Base-by-base conservation (phyloP, 2,888 invertebrate species). In the Mimas tiliae region DNA sequence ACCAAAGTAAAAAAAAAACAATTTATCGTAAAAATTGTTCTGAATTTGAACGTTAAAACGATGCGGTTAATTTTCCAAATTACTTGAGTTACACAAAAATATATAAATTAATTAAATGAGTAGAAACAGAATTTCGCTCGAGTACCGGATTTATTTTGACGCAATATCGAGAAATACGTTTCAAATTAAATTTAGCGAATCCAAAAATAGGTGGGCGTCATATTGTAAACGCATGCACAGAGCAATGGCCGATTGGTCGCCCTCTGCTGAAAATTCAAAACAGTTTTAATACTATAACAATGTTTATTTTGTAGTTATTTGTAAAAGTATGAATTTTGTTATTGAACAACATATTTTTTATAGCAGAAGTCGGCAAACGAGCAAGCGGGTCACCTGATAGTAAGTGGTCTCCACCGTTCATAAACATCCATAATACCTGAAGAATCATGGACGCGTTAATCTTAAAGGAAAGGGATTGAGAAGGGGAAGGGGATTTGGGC, bases 161-260 rank as follows among this genome's bases (percentile, higher is more conserved):
- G 83, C 84, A 83, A 82, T 79, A 78, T 75, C 73, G 79, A 82
- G 81, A 78, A 85, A 82, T 84, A 79, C 79, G 80, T 74, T 80
- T 82, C 80, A 83, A 76, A 83, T 84, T 85, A 85, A 80, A 84
- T 86, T 82, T 87, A 88, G 85, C 80, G 71, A 70, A 72, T 77
- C 84, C 83, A 80, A 87, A 89, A 89, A 89, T 89, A 89, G 87
- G 89, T 90, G 87, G 87, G 89, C 84, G 90, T 86, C 77, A 80
- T 84, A 83, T 78, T 80, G 80, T 83, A 80, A 83, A 85, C 83
- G 78, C 76, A 77, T 75, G 78, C 73, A 69, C 72, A 78, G 89
- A 86, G 84, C 90, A 86, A 84, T 80, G 90, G 79, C 87, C 88
- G 82, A 68, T 45, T 66, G 65, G 66, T 53, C 53, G 52, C 62